Evolutionary conservation across 2,888 invertebrate genomes (phyloP), one percentile per base, ranked within the genome.

Genomic region (Therioaphis trifolii): DNA sequence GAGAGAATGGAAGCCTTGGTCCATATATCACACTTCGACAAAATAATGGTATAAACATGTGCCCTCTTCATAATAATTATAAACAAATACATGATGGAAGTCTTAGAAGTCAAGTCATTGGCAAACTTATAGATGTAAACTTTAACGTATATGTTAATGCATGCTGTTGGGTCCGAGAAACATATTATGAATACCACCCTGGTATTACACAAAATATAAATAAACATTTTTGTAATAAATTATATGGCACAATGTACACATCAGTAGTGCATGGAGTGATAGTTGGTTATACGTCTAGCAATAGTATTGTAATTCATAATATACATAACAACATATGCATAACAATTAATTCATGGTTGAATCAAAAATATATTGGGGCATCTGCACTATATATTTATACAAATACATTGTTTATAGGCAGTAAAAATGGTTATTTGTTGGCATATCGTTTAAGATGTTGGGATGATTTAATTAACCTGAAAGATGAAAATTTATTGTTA

Each of bases 161-260:
- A 46, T 80, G 80, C 18, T 80, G 80, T 72, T 71, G 58, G 71
- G 61, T 72, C 7, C 43, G 80, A 29, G 71, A 80, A 72, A 14
- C 35, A 21, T 72, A 29, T n/a, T 72, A 46, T 4, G 80, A 61
- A 72, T 80, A 27, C 46, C 46, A 71, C 55, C 49, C 71, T 15
- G 5, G 35, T 49, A 14, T 15, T 18, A 5, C 58, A n/a, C 69
- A 71, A 1, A 3, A 3, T 24, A 29, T 27, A 14, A 11, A 18
- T 46, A 46, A 21, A 29, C 80, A 80, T 21, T 4, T 12, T 7
- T 80, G 71, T 7, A 4, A 29, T 1, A 9, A 72, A 29, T 24
- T 72, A 12, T 15, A 7, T 11, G 18, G 4, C 4, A 29, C 72
- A 11, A 46, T 71, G 29, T 72, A 21, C 35, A 18, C 18, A 35